Conservation (phyloP, 2,113 vertebrate species). For the Peromyscus polionotus region DNA sequence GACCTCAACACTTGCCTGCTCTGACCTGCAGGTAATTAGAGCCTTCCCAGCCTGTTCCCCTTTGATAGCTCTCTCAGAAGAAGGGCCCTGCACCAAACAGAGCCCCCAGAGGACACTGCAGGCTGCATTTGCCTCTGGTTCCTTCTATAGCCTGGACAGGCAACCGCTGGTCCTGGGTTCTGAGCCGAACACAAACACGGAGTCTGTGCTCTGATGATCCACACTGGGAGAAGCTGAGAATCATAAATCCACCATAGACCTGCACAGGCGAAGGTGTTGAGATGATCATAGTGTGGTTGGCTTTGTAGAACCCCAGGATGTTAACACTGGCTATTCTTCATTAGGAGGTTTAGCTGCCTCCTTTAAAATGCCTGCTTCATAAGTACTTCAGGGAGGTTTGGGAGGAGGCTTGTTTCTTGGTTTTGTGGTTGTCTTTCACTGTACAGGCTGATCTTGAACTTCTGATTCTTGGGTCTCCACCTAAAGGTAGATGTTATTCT, state of each 20-base stretch:
- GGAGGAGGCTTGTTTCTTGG: background rate
- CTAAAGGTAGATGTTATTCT: background rate
- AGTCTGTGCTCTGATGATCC: background rate
- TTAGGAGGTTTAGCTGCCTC: background rate
- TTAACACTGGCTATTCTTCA: background rate
- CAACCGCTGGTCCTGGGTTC: background rate
- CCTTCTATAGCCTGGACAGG: background rate
- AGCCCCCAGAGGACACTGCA: background rate
- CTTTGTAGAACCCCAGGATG: fast-evolving
- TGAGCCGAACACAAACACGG: background rate
- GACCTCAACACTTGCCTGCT: fast-evolving
- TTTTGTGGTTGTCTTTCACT: background rate
- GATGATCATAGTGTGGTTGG: background rate
- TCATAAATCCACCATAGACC: too few relatives aligned
- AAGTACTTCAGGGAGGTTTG: background rate
- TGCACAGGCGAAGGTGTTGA: background rate
- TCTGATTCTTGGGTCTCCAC: background rate
- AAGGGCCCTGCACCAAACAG: background rate
- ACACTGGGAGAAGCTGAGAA: background rate
- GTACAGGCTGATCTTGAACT: background rate
- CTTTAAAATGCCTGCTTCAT: background rate
- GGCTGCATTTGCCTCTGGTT: background rate
- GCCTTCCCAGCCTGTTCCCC: fast-evolving
- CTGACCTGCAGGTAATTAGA: background rate
- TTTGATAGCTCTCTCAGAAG: background rate